A percentile compares a stretch with the other conserved stretches of the same genome.
Evolutionary conservation across 2,797 vertebrate species (phyloP).

Genomic region (Pseudomugil tenellus): DNA sequence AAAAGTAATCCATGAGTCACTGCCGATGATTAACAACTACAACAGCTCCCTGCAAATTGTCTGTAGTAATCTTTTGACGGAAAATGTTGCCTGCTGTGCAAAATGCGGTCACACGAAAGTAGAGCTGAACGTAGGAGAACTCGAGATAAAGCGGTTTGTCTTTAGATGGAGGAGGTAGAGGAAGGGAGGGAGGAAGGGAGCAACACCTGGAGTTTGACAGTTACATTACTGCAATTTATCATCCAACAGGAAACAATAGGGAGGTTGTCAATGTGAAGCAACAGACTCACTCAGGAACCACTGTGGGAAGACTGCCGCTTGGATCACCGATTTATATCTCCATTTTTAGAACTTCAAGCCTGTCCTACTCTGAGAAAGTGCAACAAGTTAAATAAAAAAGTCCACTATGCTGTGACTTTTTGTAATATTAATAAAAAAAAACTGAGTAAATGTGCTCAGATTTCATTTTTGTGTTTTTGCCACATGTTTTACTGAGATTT

Average conservation of each 20-base stretch:
- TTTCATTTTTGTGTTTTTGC: constrained; percentile 22
- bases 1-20: constrained; percentile 26
- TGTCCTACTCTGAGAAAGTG: not conserved
- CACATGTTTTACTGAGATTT: constrained; percentile 24
- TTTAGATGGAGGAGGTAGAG: not conserved
- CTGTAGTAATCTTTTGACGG: not conserved
- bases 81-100: not conserved
- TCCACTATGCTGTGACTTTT: not conserved
- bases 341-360: constrained; percentile 12
- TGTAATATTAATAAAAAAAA: constrained; percentile 38
- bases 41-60: constrained; percentile 16
- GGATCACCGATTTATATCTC: constrained; percentile 37
- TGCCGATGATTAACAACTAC: constrained; percentile 20
- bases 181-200: constrained; percentile 6
- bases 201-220: constrained; percentile 50
- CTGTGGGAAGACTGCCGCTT: constrained; percentile 66
- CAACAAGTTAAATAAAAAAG: constrained; percentile 4
- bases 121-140: constrained; percentile 2
- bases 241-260: constrained; percentile 78
- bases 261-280: constrained; percentile 65
- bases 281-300: constrained; percentile 70
- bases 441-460: constrained; percentile 3
- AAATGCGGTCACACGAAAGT: not conserved
- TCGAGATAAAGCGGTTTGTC: not conserved
- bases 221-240: constrained; percentile 63